These are phyloP conservation scores for Carollia perspicillata DNA, from an alignment of 2,113 vertebrate species.

Conservation along the genomic window DNA sequence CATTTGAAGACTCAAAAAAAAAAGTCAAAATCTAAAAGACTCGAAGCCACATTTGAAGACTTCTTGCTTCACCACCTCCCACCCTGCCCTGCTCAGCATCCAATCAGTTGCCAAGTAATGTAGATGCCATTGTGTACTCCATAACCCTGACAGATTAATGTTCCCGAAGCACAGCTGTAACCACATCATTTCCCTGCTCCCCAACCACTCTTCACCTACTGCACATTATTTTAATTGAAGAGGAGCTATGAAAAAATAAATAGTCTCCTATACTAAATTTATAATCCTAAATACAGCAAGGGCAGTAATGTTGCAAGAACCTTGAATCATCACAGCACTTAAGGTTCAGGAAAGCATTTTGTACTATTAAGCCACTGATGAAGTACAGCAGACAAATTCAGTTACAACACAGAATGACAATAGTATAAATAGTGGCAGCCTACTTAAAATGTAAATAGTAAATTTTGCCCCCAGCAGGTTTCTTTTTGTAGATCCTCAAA, in stretches of 20 bases:
- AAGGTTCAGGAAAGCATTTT: constrained; percentile 18
- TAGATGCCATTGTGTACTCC: not conserved
- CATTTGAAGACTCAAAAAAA: not conserved
- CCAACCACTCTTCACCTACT: not conserved
- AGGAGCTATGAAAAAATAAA: constrained; percentile 39
- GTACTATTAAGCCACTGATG: constrained; percentile 9
- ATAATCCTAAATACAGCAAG: constrained; percentile 36
- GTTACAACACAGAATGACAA: not conserved
- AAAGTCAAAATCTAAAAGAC: not conserved
- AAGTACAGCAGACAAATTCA: constrained; percentile 32
- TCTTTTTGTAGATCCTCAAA: not conserved
- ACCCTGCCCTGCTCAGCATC: not conserved
- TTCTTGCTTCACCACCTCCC: not conserved
- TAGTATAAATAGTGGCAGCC: constrained; percentile 7
- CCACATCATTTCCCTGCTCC: not conserved
- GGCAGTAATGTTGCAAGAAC: not conserved
- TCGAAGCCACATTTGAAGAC: not conserved
- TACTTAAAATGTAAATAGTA: constrained; percentile 40
- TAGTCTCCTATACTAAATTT: not conserved
- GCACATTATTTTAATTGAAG: constrained; percentile 47
- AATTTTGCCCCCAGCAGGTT: not conserved
- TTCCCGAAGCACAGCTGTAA: not conserved
- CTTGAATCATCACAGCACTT: constrained; percentile 14
- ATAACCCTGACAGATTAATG: not conserved
- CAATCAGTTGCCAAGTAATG: not conserved